Evolutionary conservation across 2,113 vertebrate genomes (phyloP).

Genomic region (Toxotes chatareus): DNA sequence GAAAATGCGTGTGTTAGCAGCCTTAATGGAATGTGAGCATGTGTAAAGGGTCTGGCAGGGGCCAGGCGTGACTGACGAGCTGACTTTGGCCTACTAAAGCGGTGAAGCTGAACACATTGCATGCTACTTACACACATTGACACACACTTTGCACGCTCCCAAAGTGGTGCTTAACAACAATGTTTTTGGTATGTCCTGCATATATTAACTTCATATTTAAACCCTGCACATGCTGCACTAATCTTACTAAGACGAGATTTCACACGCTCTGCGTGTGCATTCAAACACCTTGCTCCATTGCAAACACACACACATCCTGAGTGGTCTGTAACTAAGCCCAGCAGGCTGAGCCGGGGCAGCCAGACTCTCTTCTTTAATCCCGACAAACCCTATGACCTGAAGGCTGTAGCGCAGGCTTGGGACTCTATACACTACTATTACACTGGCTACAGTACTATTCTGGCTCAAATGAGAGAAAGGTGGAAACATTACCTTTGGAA

Average conservation of each 20-base stretch:
- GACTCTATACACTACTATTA: slow-evolving; percentile 38
- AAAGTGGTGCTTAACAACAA: slow-evolving; percentile 46
- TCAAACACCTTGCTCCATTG: slow-evolving; percentile 54
- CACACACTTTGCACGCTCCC: slow-evolving; percentile 37
- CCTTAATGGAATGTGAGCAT: slow-evolving; percentile 63
- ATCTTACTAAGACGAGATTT: slow-evolving; percentile 60
- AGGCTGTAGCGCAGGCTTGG: slow-evolving; percentile 33
- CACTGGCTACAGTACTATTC: slow-evolving; percentile 33
- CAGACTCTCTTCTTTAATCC: slow-evolving; percentile 71
- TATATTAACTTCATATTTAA: slow-evolving; percentile 41
- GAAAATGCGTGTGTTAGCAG: slow-evolving; percentile 36
- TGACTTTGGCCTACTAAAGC: slow-evolving; percentile 56
- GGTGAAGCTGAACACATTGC: slow-evolving; percentile 51
- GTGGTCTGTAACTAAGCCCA: slow-evolving; percentile 66
- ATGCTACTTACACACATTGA: slow-evolving; percentile 46
- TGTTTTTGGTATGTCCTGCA: slow-evolving; percentile 41
- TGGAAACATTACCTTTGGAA: slow-evolving; percentile 38
- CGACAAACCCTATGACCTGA: slow-evolving; percentile 78
- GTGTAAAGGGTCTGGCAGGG: slow-evolving; percentile 56
- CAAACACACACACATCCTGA: slow-evolving; percentile 49
- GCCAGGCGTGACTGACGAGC: slow-evolving; percentile 68
- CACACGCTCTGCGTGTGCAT: slow-evolving; percentile 47
- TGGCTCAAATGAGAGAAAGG: slow-evolving; percentile 33
- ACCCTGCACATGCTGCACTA: slow-evolving; percentile 48
- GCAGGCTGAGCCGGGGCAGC: slow-evolving; percentile 59